A percentile compares a stretch with the other conserved stretches of the same genome.
Evolutionary conservation across 2,113 vertebrate genomes (phyloP).

Genomic region (Pelvicachromis taeniatus): DNA sequence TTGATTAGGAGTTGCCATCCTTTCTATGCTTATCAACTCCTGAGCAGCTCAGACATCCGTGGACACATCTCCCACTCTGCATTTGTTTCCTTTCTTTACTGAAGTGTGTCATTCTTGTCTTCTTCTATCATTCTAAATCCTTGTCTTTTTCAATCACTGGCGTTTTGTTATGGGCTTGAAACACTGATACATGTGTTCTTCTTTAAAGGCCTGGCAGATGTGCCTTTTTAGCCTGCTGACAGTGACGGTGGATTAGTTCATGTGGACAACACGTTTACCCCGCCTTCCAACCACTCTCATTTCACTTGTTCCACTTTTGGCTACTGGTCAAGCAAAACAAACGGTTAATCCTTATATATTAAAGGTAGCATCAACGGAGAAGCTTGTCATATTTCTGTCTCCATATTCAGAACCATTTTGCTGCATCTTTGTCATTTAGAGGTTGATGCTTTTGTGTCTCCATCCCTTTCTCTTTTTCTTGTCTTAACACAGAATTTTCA

Average conservation of each 20-base stretch:
- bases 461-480: neutral
- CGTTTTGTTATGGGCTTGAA: neutral
- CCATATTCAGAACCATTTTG: neutral
- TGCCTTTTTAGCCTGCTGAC: neutral
- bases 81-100: neutral
- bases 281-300: neutral
- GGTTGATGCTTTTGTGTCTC: neutral
- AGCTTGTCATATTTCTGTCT: neutral
- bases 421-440: neutral
- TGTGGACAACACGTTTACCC: neutral
- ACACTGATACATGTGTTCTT: neutral
- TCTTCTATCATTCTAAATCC: neutral
- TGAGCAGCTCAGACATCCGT: conserved; percentile 25
- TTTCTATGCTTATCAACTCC: conserved; percentile 22
- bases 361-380: neutral
- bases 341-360: neutral
- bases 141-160: neutral
- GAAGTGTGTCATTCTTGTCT: neutral
- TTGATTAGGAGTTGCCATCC: conserved; percentile 25
- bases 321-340: neutral
- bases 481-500: neutral
- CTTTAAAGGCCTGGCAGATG: neutral
- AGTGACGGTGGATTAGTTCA: neutral
- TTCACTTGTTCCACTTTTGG: neutral
- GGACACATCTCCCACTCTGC: neutral